Evolutionary conservation across 2,797 vertebrate genomes (phyloP).

Genomic region (Hyperoplus immaculatus): DNA sequence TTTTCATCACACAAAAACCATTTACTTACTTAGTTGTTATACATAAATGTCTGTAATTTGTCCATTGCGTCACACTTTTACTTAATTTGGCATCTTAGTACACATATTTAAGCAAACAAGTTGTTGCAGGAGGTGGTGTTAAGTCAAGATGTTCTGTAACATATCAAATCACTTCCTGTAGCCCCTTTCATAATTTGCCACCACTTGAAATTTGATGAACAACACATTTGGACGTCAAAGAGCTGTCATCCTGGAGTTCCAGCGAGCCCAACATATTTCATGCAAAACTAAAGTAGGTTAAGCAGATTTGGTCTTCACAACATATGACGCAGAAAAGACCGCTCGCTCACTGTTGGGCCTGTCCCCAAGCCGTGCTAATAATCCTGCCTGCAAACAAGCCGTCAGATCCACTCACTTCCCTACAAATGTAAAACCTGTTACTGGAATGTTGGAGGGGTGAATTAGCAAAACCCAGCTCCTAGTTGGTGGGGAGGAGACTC

Average conservation of each 20-base stretch:
- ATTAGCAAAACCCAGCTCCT: constrained; percentile 62
- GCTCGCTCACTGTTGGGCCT: constrained; percentile 68
- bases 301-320: constrained; percentile 85
- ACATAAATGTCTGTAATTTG: background rate
- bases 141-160: constrained; percentile 23
- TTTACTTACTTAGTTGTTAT: too few species aligned
- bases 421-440: constrained; percentile 72
- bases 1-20: too few species aligned
- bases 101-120: background rate
- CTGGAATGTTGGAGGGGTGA: constrained; percentile 73
- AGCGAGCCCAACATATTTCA: constrained; percentile 71
- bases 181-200: constrained; percentile 53
- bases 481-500: constrained; percentile 37
- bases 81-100: background rate
- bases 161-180: constrained; percentile 21
- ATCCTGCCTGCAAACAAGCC: constrained; percentile 80
- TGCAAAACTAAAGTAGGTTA: constrained; percentile 84
- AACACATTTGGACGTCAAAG: constrained; percentile 47
- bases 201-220: constrained; percentile 63
- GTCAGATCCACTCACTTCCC: constrained; percentile 75
- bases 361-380: constrained; percentile 79
- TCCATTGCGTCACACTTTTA: background rate
- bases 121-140: background rate
- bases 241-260: constrained; percentile 57
- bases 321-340: constrained; percentile 81